phyloP scores from a whole-genome alignment of 2,888 invertebrate genomes.

The Pimpla rufipes region DNA sequence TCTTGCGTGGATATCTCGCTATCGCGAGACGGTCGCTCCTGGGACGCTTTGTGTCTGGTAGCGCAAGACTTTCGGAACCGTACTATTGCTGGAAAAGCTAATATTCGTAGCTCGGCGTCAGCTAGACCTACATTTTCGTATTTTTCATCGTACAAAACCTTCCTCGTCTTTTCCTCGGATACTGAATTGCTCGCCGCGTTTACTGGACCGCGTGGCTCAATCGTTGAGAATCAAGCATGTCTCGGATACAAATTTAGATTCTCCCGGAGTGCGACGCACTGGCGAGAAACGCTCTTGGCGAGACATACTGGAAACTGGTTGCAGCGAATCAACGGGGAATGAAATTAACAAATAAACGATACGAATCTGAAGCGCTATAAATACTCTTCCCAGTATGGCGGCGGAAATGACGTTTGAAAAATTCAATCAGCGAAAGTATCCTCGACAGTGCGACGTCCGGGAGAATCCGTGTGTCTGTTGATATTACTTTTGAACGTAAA shows the following conservation, averaged over 20 bases:
- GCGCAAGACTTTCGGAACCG: neutral
- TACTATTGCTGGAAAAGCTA: constrained; percentile 26
- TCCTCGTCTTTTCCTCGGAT: constrained; percentile 57
- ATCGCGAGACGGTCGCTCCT: constrained; percentile 20
- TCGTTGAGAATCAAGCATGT: constrained; percentile 51
- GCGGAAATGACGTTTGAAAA: constrained; percentile 21
- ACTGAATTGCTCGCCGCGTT: constrained; percentile 53
- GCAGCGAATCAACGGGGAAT: constrained; percentile 26
- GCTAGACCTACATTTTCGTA: constrained; percentile 67
- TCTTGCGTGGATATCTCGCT: neutral
- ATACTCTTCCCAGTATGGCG: constrained; percentile 37
- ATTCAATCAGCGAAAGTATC: constrained; percentile 2
- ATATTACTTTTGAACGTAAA: constrained; percentile 52
- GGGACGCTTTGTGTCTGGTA: constrained; percentile 11
- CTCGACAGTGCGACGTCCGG: constrained; percentile 22
- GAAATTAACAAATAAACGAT: constrained; percentile 19
- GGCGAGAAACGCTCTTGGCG: constrained; percentile 38
- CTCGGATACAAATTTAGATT: constrained; percentile 48
- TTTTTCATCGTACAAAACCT: constrained; percentile 71
- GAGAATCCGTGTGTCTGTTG: constrained; percentile 58
- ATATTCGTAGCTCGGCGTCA: constrained; percentile 52
- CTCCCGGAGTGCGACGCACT: constrained; percentile 49
- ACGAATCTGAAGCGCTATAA: constrained; percentile 12
- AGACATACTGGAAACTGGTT: constrained; percentile 43
- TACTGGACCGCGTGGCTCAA: constrained; percentile 45